Percentiles rank a stretch among this genome's conserved stretches.
Conservation (phyloP, 2,888 invertebrate species). For the Agonopterix heracliana region DNA sequence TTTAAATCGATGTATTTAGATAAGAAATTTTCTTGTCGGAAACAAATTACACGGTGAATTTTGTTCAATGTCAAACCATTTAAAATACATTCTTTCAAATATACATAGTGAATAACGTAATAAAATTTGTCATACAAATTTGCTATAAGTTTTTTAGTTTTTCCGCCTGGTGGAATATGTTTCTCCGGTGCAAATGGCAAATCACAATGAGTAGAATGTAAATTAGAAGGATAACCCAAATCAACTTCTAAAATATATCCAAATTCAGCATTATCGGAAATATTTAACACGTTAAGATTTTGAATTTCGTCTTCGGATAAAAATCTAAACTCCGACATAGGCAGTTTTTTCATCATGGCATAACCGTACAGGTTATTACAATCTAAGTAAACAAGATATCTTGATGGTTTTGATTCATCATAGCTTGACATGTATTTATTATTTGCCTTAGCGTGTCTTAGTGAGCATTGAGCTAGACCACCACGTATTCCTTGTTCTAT, state of each 20-base stretch:
- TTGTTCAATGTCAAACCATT: conserved; percentile 20
- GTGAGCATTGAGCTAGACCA: conserved; percentile 17
- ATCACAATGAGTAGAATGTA: not conserved
- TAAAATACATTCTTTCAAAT: conserved; percentile 25
- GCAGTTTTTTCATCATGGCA: conserved; percentile 14
- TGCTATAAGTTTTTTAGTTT: conserved; percentile 8
- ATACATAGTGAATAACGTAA: conserved; percentile 28
- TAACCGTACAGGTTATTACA: conserved; percentile 31
- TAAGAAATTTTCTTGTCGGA: conserved; percentile 24
- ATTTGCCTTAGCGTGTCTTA: conserved; percentile 19
- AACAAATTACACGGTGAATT: conserved; percentile 21
- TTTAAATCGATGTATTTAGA: conserved; percentile 21
- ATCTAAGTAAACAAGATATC: conserved; percentile 25
- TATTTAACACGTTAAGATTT: not conserved
- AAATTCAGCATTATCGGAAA: not conserved
- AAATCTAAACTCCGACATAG: not conserved
- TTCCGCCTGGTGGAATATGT: conserved; percentile 6
- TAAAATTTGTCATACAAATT: conserved; percentile 22
- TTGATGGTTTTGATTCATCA: conserved; percentile 11
- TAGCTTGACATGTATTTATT: conserved; percentile 20
- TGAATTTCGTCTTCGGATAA: not conserved
- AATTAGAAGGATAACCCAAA: not conserved
- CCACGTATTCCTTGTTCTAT: conserved; percentile 22
- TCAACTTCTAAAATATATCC: not conserved
- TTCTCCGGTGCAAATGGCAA: not conserved